Evolutionary conservation across 2,113 vertebrate genomes (phyloP).

Genomic region (Microcebus lehilahytsara): DNA sequence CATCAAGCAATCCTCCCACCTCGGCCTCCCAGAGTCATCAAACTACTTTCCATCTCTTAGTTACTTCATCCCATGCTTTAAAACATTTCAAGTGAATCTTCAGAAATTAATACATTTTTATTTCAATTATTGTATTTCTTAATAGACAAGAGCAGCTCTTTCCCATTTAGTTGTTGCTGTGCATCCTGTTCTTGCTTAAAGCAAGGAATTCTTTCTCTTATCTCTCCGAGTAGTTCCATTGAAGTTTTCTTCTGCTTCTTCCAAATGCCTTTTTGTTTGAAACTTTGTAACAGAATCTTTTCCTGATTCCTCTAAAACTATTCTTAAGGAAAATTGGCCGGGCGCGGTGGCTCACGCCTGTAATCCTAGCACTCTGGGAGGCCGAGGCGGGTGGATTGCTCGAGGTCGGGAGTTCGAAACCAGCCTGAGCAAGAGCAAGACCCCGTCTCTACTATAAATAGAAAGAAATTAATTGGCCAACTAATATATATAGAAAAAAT

Average conservation of each 20-base stretch:
- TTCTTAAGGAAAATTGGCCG: neutral
- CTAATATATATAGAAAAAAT: too few species aligned
- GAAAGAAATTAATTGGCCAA: too few species aligned
- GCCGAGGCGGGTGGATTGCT: too few species aligned
- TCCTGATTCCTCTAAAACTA: slow-evolving; percentile 11
- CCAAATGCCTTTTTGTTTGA: neutral
- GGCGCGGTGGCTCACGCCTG: too few species aligned
- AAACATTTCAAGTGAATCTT: neutral
- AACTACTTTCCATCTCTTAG: neutral
- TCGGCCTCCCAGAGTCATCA: too few species aligned
- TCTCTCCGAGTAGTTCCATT: neutral
- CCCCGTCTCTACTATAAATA: too few species aligned
- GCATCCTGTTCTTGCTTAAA: neutral
- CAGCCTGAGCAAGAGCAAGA: too few species aligned
- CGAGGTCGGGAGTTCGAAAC: too few species aligned
- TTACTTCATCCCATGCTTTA: neutral
- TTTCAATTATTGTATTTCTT: neutral
- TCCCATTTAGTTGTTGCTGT: neutral
- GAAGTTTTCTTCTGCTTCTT: neutral
- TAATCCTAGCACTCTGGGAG: too few species aligned
- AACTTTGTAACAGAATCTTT: slow-evolving; percentile 30
- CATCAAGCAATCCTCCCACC: too few species aligned
- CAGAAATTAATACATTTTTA: neutral
- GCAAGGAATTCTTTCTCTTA: neutral
- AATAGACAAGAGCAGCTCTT: neutral